Evolutionary conservation across 2,888 invertebrate genomes (phyloP).

Genomic region (Heliconius erato): DNA sequence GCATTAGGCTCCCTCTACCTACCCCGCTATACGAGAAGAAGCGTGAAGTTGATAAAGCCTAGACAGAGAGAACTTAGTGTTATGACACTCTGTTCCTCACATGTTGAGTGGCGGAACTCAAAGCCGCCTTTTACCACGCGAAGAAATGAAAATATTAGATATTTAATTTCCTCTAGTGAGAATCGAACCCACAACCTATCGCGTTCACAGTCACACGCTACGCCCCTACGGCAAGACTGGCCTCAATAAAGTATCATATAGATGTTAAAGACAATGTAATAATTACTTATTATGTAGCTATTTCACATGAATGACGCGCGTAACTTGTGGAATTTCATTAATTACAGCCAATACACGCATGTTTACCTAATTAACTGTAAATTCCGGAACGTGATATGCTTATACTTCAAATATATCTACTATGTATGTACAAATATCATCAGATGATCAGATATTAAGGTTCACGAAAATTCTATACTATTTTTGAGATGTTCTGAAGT

Average conservation of each 20-base stretch:
- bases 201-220: no score
- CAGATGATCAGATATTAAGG: not conserved
- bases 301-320: conserved; percentile 20
- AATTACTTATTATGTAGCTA: conserved; percentile 7
- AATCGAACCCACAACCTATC: no score
- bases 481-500: no score
- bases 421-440: not conserved
- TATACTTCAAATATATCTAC: not conserved
- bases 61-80: no score
- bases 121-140: no score
- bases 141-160: no score
- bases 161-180: no score
- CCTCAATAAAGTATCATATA: not conserved
- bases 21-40: no score
- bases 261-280: not conserved
- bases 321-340: conserved; percentile 40
- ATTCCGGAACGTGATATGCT: conserved; percentile 34
- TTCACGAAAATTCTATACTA: no score
- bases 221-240: no score
- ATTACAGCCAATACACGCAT: conserved; percentile 22
- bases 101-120: no score
- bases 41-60: not conserved
- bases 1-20: not conserved
- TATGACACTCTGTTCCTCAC: no score
- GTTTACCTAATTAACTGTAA: conserved; percentile 42